phyloP scores from a whole-genome alignment of 1,140 invertebrate species.

The Cydia fagiglandana region DNA sequence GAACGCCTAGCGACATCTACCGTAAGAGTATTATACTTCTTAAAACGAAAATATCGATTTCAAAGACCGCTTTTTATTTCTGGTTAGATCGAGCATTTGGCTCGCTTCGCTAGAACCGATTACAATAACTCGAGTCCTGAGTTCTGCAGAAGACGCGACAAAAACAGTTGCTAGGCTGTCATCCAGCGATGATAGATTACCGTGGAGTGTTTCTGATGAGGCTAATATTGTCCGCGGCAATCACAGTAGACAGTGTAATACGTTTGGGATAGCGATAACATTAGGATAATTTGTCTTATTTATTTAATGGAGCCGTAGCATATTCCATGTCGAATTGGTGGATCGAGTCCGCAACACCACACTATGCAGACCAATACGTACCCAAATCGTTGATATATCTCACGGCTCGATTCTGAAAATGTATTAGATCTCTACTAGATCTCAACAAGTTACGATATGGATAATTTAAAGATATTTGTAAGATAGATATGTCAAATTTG shows the following conservation, averaged over 20 bases:
- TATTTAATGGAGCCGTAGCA: too few species aligned
- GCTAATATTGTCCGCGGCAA: constrained; percentile 33
- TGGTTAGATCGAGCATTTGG: not conserved
- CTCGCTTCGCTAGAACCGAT: not conserved
- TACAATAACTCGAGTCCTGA: not conserved
- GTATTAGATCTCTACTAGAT: too few species aligned
- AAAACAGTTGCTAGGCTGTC: constrained; percentile 46
- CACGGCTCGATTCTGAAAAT: too few species aligned
- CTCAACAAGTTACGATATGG: too few species aligned
- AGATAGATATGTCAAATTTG: too few species aligned
- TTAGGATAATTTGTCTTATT: not conserved
- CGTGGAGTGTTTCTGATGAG: constrained; percentile 41
- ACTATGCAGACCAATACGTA: too few species aligned
- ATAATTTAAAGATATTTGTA: too few species aligned
- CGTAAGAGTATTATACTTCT: not conserved
- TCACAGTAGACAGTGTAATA: not conserved
- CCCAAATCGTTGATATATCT: too few species aligned
- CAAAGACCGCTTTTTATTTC: not conserved
- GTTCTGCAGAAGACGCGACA: constrained; percentile 35
- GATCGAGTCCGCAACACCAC: too few species aligned
- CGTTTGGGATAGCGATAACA: not conserved
- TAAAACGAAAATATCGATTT: not conserved
- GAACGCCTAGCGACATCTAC: too few species aligned
- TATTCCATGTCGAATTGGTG: too few species aligned
- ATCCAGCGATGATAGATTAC: constrained; percentile 48